These are phyloP conservation scores for Muscicapa adusta DNA, from an alignment of 2,113 vertebrate species.

Conservation along the genomic window DNA sequence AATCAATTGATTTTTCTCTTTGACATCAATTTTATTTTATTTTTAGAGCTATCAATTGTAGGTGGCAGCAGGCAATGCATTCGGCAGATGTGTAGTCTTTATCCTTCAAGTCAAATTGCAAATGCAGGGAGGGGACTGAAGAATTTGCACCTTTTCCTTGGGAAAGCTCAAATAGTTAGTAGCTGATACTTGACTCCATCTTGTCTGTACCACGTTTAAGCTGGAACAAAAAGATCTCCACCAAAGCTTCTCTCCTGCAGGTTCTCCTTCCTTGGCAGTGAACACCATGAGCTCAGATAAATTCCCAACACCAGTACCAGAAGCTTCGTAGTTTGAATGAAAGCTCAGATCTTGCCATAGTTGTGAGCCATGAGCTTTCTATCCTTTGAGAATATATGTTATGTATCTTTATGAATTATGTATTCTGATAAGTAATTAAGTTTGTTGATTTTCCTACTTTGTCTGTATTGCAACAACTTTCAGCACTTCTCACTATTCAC, in stretches of 20 bases:
- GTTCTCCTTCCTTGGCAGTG: not conserved
- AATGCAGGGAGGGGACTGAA: not conserved
- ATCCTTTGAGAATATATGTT: not conserved
- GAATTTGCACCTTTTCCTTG: not conserved
- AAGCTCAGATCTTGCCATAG: not conserved
- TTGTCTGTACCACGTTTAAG: not conserved
- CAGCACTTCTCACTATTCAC: not conserved
- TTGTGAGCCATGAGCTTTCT: not conserved
- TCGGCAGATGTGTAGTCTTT: not conserved
- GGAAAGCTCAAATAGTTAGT: not conserved
- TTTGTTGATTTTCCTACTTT: not conserved
- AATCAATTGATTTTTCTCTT: not conserved
- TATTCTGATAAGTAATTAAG: not conserved
- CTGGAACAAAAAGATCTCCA: not conserved
- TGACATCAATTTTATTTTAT: slow-evolving; percentile 32
- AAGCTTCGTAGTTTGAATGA: not conserved
- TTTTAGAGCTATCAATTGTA: not conserved
- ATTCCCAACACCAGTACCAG: accelerated
- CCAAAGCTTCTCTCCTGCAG: not conserved
- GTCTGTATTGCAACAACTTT: not conserved
- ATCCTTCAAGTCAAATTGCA: not conserved
- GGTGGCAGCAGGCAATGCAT: not conserved
- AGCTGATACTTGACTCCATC: not conserved
- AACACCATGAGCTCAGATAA: not conserved
- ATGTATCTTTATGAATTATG: not conserved